Base-by-base conservation (phyloP, 1,140 invertebrate species). In the Rhyzopertha dominica region DNA sequence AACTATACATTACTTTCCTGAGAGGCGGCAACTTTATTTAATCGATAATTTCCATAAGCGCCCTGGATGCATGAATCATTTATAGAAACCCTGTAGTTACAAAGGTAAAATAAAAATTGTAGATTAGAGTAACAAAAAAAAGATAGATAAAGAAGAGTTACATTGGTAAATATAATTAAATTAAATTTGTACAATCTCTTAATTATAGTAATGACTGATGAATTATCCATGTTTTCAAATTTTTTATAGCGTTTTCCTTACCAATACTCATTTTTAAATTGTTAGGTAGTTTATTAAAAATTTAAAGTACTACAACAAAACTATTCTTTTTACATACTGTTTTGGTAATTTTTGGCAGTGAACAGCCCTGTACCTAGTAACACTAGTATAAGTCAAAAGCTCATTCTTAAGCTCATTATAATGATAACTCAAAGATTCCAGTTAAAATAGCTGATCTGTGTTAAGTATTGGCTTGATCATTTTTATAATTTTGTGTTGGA, bases 381-480 rank as follows among this genome's bases (percentile, higher is more conserved):
- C 10, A 30, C 28, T 10, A 13, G 12, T 10, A 4, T 3, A 10
- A 5, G 12, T 3, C 17, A 10, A 30, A 30, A 30, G 17, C 17
- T 30, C 28, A 30, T 16, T 30, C 28, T 30, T 30, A 30, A 30
- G 28, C 12, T 30, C 17, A 3, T 10, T 16, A 10, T 30, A 4
- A 30, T 30, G 28, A 16, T 30, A 30, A 5, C 10, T 30, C 28
- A 30, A 16, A 4, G 28, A 30, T 30, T 30, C 24, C 28, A 30
- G 28, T 30, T 13, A 30, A 30, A 30, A 30, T 16, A 30, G 17
- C 4, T 30, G 12, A 13, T 30, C 28, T 13, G 17, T 10, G 17
- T 30, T 30, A 13, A 30, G 28, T n/a, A 3, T 13, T 10, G 28
- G 5, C 10, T 16, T 10, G 28, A 30, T n/a, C 28, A 30, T 13